Evolutionary conservation across 2,888 invertebrate species (phyloP).

Genomic region (Hemithea aestivaria): DNA sequence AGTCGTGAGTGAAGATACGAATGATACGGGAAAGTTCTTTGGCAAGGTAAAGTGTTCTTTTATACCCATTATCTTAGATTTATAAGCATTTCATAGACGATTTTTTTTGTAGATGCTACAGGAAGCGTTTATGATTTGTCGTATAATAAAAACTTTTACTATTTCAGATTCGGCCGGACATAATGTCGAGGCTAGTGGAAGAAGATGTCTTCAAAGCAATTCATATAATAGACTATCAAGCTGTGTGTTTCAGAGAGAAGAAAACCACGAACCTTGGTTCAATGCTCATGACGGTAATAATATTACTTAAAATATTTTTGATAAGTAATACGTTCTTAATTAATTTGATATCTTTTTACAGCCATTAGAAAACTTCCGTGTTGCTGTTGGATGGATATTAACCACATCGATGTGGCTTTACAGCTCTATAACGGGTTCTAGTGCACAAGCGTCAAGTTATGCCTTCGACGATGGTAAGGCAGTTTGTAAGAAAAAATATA

Average conservation of each 20-base stretch:
- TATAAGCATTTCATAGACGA: too few species aligned
- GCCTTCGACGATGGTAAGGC: slow-evolving; percentile 67
- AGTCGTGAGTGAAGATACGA: slow-evolving; percentile 84
- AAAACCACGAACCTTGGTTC: slow-evolving; percentile 81
- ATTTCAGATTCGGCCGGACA: slow-evolving; percentile 79
- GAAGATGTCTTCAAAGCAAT: slow-evolving; percentile 87
- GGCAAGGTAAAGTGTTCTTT: slow-evolving; percentile 82
- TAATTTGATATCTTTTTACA: slow-evolving; percentile 32
- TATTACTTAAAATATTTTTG: background rate
- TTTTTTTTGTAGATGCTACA: too few species aligned
- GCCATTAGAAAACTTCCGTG: slow-evolving; percentile 80
- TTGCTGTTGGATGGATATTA: slow-evolving; percentile 78
- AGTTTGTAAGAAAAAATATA: too few species aligned
- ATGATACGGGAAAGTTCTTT: slow-evolving; percentile 90
- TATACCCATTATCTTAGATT: too few species aligned
- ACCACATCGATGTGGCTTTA: slow-evolving; percentile 79
- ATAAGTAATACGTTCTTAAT: too few species aligned
- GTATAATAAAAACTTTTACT: background rate
- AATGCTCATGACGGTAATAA: slow-evolving; percentile 79
- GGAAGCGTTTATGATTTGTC: too few species aligned
- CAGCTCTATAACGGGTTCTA: slow-evolving; percentile 71
- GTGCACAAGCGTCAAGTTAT: slow-evolving; percentile 72
- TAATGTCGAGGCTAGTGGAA: slow-evolving; percentile 86
- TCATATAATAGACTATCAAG: slow-evolving; percentile 92
- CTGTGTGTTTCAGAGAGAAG: slow-evolving; percentile 88